These are phyloP conservation scores for Macroramphosus scolopax DNA, from an alignment of 2,797 vertebrate species.

Conservation along the genomic window DNA sequence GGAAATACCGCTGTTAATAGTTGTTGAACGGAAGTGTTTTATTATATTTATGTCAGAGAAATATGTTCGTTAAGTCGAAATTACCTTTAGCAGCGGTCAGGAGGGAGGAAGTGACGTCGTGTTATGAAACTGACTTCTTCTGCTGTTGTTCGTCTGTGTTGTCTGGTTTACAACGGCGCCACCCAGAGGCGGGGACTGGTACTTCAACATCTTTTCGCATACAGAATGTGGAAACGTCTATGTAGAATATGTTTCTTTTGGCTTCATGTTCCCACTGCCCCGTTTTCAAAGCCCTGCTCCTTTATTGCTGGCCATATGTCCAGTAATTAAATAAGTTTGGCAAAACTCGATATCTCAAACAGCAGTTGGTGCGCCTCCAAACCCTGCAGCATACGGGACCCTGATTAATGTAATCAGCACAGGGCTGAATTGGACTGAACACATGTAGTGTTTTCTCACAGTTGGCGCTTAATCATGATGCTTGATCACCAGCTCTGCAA, in stretches of 20 bases:
- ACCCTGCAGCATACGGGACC: slow-evolving; percentile 59
- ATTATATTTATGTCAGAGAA: too few relatives aligned
- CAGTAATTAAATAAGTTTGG: slow-evolving; percentile 45
- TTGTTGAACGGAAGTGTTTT: too few relatives aligned
- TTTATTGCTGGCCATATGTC: slow-evolving; percentile 46
- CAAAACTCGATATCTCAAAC: slow-evolving; percentile 50
- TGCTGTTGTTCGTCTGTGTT: not conserved
- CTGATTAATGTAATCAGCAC: slow-evolving; percentile 71
- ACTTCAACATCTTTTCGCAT: not conserved
- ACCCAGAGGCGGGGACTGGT: fast-evolving
- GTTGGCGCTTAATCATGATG: slow-evolving; percentile 76
- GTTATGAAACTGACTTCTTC: slow-evolving; percentile 50
- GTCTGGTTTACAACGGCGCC: slow-evolving; percentile 18
- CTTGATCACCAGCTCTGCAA: slow-evolving; percentile 75
- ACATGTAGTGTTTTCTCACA: slow-evolving; percentile 68
- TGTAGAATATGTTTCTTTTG: not conserved
- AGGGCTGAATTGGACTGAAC: slow-evolving; percentile 67
- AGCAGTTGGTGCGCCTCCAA: slow-evolving; percentile 53
- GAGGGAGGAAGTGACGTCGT: slow-evolving; percentile 53
- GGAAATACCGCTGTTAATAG: too few relatives aligned
- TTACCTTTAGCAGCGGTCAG: slow-evolving; percentile 45
- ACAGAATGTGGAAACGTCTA: not conserved
- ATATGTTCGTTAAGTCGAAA: not conserved
- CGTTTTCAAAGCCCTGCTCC: slow-evolving; percentile 11
- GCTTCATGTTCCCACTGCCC: not conserved